Base-by-base conservation (phyloP, 2,797 vertebrate species). In the Trematomus bernacchii region DNA sequence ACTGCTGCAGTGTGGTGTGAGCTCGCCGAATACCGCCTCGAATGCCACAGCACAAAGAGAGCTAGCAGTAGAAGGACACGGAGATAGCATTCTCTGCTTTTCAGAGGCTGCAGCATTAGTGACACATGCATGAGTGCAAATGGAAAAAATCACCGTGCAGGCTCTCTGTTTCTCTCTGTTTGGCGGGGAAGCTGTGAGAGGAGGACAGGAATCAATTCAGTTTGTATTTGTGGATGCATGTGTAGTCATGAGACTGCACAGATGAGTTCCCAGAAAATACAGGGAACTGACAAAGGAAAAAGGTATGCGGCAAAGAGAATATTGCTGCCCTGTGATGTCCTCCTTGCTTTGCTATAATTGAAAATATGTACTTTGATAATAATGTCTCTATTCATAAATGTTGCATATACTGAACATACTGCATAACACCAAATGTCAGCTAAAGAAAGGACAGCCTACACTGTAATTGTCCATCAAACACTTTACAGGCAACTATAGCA, bases 101-200 rank as follows among this genome's bases (percentile, higher is more conserved):
- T 87, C 87, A 71, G 76, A 87, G 75, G 82, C 87, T 76, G 80
- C 82, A 70, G 83, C 84, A 82, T 87, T 89, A 88, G 85, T 88
- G 87, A 90, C 85, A 90, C 91, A 89, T 91, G 85, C 89, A 89
- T 89, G 86, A 90, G 84, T 91, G 85, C 80, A 92, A 92, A 92
- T 87, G 79, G 73, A 71, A 77, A 71, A 87, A 84, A 52, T 80
- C 76, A 76, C 58, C 21, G 14, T 84, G 81, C 66, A 75, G 37
- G 46, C 67, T 79, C 52, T 75, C 30, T 74, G 72, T 87, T 78
- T 80, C 57, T 84, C 71, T 66, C 55, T 40, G 62, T 68, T 66
- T 65, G 76, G 60, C 62, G 57, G 61, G 43, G 53, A 68, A 72
- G 71, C 52, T 66, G 75, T 58, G 40, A 66, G 42, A 66, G 58